Evolutionary conservation across 2,888 invertebrate species (phyloP).

Genomic region (Periphyllus acericola): DNA sequence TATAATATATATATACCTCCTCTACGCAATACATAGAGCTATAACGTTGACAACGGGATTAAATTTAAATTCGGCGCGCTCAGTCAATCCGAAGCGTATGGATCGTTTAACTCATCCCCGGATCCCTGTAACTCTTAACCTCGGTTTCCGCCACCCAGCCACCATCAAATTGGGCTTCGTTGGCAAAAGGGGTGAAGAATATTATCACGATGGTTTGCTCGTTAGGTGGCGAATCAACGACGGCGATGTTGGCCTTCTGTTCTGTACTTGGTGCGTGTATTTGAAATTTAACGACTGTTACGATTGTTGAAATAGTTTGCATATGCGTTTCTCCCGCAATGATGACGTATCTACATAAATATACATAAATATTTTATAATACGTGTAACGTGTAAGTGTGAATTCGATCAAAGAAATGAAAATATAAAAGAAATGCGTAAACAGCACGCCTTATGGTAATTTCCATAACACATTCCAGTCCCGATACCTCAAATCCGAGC

Average conservation of each 20-base stretch:
- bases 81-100: conserved; percentile 30
- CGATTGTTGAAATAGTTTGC: neutral
- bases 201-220: conserved; percentile 39
- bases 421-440: too few relatives aligned
- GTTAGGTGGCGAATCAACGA: conserved; percentile 41
- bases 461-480: too few relatives aligned
- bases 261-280: neutral
- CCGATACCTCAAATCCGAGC: too few relatives aligned
- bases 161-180: conserved; percentile 31
- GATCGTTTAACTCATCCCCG: conserved; percentile 39
- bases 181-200: conserved; percentile 47
- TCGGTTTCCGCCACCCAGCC: neutral
- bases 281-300: conserved; percentile 26
- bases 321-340: neutral
- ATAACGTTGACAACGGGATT: neutral
- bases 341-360: neutral
- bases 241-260: neutral
- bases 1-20: neutral
- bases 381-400: too few relatives aligned
- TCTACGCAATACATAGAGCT: neutral
- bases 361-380: neutral
- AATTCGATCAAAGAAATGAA: too few relatives aligned
- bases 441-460: too few relatives aligned
- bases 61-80: conserved; percentile 51
- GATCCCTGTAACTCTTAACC: neutral